Conservation (phyloP, 2,113 vertebrate genomes). For the Turnix velox region DNA sequence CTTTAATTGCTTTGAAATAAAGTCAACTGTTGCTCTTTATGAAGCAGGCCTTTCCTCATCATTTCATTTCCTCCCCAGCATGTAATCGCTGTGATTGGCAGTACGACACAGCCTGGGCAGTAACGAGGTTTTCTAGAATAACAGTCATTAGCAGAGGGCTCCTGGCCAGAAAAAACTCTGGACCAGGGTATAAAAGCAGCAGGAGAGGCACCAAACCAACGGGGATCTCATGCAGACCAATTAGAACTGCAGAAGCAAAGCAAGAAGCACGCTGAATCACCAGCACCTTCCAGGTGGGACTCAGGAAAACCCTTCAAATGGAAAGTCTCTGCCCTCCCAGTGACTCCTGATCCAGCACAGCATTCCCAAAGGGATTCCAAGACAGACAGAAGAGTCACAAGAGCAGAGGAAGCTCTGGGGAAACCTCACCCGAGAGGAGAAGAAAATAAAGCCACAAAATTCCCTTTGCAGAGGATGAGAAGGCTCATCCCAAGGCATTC, state of each 20-base stretch:
- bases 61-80: slow-evolving; percentile 19
- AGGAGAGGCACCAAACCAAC: not conserved
- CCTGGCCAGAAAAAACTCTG: not conserved
- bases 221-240: fast-evolving
- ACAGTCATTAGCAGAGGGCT: not conserved
- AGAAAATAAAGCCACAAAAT: slow-evolving; percentile 27
- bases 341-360: not conserved
- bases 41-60: not conserved
- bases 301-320: not conserved
- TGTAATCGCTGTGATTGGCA: fast-evolving
- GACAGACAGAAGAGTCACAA: not conserved
- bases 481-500: not conserved
- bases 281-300: not conserved
- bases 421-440: not conserved
- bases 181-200: not conserved
- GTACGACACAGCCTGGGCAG: not conserved
- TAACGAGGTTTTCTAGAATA: not conserved
- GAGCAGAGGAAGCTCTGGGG: not conserved
- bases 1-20: slow-evolving; percentile 9
- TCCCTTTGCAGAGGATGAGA: slow-evolving; percentile 18
- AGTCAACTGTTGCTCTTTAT: slow-evolving; percentile 12
- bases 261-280: not conserved
- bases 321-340: not conserved
- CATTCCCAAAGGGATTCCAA: not conserved
- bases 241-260: not conserved